These are phyloP conservation scores for Holothuria leucospilota DNA, from an alignment of 53 echinoderm and acorn worm genomes.

Conservation along the genomic window DNA sequence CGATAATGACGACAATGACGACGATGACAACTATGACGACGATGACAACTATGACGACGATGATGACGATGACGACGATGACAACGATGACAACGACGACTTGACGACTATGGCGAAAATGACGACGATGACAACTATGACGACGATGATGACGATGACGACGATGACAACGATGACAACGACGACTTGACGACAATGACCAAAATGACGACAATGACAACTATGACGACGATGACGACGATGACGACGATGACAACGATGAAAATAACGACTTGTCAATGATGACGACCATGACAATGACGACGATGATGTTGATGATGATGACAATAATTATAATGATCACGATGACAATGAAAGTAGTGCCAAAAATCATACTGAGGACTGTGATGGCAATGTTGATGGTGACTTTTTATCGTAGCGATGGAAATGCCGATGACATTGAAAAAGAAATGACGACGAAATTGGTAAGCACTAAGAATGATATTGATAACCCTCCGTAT, in stretches of 20 bases:
- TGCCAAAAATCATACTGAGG: neutral
- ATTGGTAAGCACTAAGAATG: neutral
- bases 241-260: too few species aligned
- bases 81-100: too few species aligned
- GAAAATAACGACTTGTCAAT: neutral
- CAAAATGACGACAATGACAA: neutral
- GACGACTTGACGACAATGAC: neutral
- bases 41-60: neutral
- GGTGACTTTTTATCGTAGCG: neutral
- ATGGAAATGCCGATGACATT: too few species aligned
- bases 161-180: too few species aligned
- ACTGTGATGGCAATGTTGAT: neutral
- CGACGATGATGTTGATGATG: constrained; percentile 6
- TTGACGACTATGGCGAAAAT: neutral
- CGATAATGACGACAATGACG: neutral
- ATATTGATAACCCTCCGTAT: neutral
- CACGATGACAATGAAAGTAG: neutral
- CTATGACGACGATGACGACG: neutral
- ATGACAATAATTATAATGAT: neutral
- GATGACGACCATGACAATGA: neutral
- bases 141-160: neutral
- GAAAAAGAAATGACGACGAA: neutral
- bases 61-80: too few species aligned
- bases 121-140: neutral
- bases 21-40: neutral